Base-by-base conservation (phyloP, 2,888 invertebrate species). In the Ypsolopha sequella region DNA sequence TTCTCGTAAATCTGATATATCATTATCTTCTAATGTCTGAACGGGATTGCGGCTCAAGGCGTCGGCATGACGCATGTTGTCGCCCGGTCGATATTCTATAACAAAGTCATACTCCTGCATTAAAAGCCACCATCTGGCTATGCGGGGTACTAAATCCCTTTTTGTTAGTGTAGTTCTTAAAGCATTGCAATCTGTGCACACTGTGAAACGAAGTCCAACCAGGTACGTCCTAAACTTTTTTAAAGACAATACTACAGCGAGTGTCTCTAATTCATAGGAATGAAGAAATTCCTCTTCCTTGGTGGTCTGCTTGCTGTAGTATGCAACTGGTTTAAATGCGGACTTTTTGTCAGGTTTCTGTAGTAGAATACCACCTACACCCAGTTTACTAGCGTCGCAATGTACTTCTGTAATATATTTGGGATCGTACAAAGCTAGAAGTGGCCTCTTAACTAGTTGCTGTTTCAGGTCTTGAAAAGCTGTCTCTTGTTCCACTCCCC, bases 231-330 rank as follows among this genome's bases (percentile, higher is more conserved):
- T 49, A 39, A 61, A 60, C 35, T 56, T 56, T 13, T 55, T 44
- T 33, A 63, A 41, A 11, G 58, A 52, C 51, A 54, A 52, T 13
- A 63, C 52, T 6, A 62, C 56, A 45, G 72, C 73, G 7, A 76
- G 55, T 6, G 61, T 62, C 50, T 78, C 71, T 13, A 66, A 53
- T 41, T 77, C 74, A 24, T 63, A 66, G 0, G 64, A 63, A 39
- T 65, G 65, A 35, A 68, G 69, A 38, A 60, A 64, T 13, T 52
- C 50, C 55, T 77, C 73, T 2, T 60, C 55, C 7, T 53, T 55
- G 0, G 59, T 60, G 2, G 70, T 62, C 48, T 64, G 64, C 9
- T 64, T 57, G 43, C 67, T 69, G 33, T 57, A 63, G 53, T 65
- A 74, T 6, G 61, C 59, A 6, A 73, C 60, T 2, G 62, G 62